These are phyloP conservation scores for Aphyosemion australe DNA, from an alignment of 2,113 vertebrate species.

Conservation along the genomic window DNA sequence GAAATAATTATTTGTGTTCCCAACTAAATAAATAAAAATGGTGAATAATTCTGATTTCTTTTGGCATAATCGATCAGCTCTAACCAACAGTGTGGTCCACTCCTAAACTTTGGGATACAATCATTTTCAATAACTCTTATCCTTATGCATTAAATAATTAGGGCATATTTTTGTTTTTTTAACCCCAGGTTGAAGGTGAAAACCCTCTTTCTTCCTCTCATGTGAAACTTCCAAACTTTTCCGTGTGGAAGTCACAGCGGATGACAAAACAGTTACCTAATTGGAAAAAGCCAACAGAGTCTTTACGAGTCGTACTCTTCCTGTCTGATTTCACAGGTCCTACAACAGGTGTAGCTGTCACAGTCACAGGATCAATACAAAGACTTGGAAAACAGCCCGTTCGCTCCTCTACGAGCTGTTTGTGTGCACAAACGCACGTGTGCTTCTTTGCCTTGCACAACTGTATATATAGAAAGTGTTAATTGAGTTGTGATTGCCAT, in stretches of 20 bases:
- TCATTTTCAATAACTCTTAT: no score
- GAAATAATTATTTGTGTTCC: no score
- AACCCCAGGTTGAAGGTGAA: slow-evolving; percentile 2
- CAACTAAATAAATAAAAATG: no score
- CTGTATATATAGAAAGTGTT: slow-evolving; percentile 81
- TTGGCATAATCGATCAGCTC: no score
- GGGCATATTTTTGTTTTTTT: neutral
- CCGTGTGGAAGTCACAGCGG: slow-evolving; percentile 1
- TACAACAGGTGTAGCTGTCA: slow-evolving; percentile 67
- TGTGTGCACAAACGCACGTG: slow-evolving; percentile 2
- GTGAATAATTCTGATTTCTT: no score
- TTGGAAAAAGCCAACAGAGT: slow-evolving; percentile 46
- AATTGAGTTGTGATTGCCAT: slow-evolving; percentile 79
- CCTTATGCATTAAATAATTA: no score
- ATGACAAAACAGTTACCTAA: slow-evolving; percentile 51
- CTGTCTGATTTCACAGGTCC: slow-evolving; percentile 67
- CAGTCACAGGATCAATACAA: slow-evolving; percentile 64
- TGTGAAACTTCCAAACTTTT: slow-evolving; percentile 16
- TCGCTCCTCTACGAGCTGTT: slow-evolving; percentile 58
- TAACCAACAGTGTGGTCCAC: no score
- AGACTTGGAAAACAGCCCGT: slow-evolving; percentile 47
- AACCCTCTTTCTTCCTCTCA: neutral
- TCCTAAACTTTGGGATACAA: no score
- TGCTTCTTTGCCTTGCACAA: slow-evolving; percentile 26
- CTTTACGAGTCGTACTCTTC: slow-evolving; percentile 31